Evolutionary conservation across 2,113 vertebrate species (phyloP).

Genomic region (Paramormyrops kingsleyae): DNA sequence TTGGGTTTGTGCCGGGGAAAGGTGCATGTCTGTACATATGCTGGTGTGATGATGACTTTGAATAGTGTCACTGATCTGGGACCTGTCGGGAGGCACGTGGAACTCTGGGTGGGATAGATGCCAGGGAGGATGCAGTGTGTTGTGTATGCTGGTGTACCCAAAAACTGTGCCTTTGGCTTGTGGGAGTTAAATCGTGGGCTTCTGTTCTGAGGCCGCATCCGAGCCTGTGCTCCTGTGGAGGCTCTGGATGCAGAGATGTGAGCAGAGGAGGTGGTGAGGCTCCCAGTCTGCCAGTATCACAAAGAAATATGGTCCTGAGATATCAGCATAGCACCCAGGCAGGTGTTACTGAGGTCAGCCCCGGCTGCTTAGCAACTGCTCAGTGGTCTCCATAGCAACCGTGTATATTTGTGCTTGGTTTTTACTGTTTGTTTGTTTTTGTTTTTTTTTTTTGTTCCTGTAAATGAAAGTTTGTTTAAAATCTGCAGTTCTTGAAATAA

Average conservation of each 20-base stretch:
- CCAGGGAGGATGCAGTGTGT: background rate
- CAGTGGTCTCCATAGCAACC: conserved; percentile 38
- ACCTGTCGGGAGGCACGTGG: background rate
- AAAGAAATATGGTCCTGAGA: background rate
- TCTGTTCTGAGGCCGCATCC: background rate
- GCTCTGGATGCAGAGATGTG: background rate
- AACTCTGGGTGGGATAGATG: background rate
- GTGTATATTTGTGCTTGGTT: background rate
- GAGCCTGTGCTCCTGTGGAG: background rate
- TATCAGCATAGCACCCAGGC: conserved; percentile 18
- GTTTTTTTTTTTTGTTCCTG: background rate
- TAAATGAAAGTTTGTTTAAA: background rate
- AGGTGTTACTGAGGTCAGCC: conserved; percentile 28
- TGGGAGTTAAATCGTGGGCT: background rate
- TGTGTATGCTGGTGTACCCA: background rate
- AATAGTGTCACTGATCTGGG: background rate
- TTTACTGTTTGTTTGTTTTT: background rate
- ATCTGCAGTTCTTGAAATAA: background rate
- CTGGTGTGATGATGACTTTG: background rate
- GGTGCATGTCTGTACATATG: background rate
- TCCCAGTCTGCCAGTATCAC: background rate
- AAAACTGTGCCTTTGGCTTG: background rate
- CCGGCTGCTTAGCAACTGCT: conserved; percentile 36
- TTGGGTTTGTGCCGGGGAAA: background rate
- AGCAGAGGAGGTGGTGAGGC: background rate